phyloP scores from a whole-genome alignment of 2,888 invertebrate genomes.

The Muscina levida region DNA sequence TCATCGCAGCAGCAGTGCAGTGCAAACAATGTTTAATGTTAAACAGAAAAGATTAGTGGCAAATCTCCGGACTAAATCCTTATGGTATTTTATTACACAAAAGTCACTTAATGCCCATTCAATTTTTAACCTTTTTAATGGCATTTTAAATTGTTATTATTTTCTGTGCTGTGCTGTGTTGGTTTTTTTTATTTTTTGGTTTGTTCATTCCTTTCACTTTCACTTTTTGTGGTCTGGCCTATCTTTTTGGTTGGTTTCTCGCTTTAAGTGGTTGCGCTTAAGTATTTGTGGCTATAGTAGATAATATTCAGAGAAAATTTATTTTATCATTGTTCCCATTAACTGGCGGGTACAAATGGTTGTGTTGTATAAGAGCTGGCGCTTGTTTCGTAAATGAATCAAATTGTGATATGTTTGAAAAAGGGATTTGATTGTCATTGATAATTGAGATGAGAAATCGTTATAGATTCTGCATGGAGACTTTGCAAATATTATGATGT shows the following conservation, averaged over 20 bases:
- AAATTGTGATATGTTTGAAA: neutral
- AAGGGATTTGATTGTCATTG: neutral
- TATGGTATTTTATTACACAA: conserved; percentile 57
- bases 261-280: neutral
- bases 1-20: conserved; percentile 3
- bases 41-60: conserved; percentile 56
- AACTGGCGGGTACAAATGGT: neutral
- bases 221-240: neutral
- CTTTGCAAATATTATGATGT: no score
- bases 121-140: conserved; percentile 63
- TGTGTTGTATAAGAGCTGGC: neutral
- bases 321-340: neutral
- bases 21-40: conserved; percentile 34
- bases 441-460: no score
- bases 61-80: conserved; percentile 57
- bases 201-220: neutral
- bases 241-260: neutral
- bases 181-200: neutral
- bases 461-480: no score
- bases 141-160: conserved; percentile 53
- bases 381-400: neutral
- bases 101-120: conserved; percentile 59
- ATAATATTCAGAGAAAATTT: neutral
- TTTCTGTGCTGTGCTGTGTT: neutral
- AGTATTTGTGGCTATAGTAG: neutral